Evolutionary conservation across 2,113 vertebrate species (phyloP), one percentile per base, ranked within the genome.

Genomic region (Tachysurus vachellii): DNA sequence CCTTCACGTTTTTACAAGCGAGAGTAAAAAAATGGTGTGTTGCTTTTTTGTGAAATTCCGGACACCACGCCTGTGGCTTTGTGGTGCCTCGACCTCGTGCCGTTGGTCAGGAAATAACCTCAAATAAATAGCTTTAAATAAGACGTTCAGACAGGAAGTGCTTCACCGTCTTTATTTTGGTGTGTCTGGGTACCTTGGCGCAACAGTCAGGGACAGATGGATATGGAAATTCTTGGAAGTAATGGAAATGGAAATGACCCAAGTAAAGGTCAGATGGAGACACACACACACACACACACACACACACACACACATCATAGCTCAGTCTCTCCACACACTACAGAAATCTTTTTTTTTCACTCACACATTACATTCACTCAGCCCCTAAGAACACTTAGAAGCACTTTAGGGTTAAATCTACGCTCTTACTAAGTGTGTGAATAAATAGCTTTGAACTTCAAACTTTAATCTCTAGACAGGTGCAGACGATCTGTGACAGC

Each of bases 11-110:
- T 50, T 50, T 50, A 28, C 28, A 54, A 19, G 21, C 23, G 14
- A 36, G 47, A 68, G 79, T 81, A 59, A 36, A 36, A 36, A 36
- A 36, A 81, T 57, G 64, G n/a, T 14, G 42, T 28, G 85, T 71
- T 82, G 79, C 79, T 28, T 82, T 86, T 68, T 16, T 73, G 16
- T 73, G n/a, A 82, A 56, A 71, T 83, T 26, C 64, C 28, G 50
- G 54, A 82, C 42, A 61, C 31, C 64, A 50, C 56, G 23, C 47
- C 79, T 82, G 79, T 50, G 64, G 54, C 31, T 73, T 44, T 3
- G 26, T 81, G 44, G 36, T 47, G 31, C 50, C 64, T 54, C 16
- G 11, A n/a, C 36, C 61, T 36, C 26, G 36, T 59, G 36, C 64
- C 11, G 11, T 53, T 53, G 79, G 79, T 75, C 68, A 76, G 80